Percentiles rank a stretch among this genome's conserved stretches.
These are phyloP conservation scores for Siderastrea radians DNA, from an alignment of 92 coral and sea anemone species.

Conservation along the genomic window DNA sequence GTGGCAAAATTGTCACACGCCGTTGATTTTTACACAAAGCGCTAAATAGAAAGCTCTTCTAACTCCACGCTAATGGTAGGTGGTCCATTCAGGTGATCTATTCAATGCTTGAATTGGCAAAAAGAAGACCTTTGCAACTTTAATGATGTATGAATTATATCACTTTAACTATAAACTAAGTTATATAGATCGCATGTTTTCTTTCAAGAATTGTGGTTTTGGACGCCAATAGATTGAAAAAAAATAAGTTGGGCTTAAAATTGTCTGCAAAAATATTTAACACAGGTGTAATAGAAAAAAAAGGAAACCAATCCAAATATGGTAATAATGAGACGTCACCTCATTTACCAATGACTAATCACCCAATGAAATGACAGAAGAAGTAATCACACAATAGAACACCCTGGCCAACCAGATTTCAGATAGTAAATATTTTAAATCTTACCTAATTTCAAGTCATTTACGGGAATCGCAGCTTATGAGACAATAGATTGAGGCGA, in stretches of 20 bases:
- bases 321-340: constrained; percentile 29
- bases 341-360: constrained; percentile 9
- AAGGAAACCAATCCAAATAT: constrained; percentile 24
- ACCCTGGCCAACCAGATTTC: constrained; percentile 54
- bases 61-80: constrained; percentile 3
- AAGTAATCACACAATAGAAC: constrained; percentile 57
- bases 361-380: constrained; percentile 30
- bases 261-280: background rate
- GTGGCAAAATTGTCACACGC: constrained; percentile 20
- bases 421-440: constrained; percentile 53
- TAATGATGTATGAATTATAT: constrained; percentile 18
- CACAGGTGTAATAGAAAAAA: background rate
- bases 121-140: constrained; percentile 18
- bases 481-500: constrained; percentile 65
- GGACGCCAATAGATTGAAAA: background rate
- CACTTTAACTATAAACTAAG: background rate
- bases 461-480: constrained; percentile 78
- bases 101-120: constrained; percentile 34
- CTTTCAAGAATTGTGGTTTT: background rate
- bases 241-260: background rate
- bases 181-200: background rate
- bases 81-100: constrained; percentile 34
- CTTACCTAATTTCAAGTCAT: constrained; percentile 85
- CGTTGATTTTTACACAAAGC: constrained; percentile 17
- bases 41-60: constrained; percentile 11